These are phyloP conservation scores for Ptychochromis oligacanthus DNA, from an alignment of 2,113 vertebrate species.

Conservation along the genomic window DNA sequence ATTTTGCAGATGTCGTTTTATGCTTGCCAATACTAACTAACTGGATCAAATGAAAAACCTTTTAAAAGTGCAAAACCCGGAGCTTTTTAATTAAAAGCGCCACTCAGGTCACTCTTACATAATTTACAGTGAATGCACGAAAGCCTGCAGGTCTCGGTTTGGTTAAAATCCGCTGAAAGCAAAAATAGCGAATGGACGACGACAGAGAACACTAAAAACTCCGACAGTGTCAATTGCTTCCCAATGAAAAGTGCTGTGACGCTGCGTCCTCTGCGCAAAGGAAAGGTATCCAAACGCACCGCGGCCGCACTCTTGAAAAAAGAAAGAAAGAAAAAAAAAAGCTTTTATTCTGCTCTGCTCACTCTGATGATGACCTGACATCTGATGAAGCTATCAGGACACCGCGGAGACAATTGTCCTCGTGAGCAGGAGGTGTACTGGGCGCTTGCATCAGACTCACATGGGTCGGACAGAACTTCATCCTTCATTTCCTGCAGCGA, in stretches of 20 bases:
- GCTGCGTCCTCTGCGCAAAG: conserved; percentile 57
- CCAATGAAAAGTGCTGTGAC: neutral
- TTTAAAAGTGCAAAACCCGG: neutral
- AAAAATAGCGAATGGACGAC: neutral
- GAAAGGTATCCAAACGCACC: conserved; percentile 33
- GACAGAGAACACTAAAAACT: conserved; percentile 17
- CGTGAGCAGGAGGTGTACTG: conserved; percentile 12
- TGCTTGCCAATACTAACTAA: conserved; percentile 2
- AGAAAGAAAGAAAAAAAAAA: neutral
- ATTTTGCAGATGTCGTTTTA: neutral
- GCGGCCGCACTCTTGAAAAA: conserved; percentile 3
- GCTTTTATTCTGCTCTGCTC: conserved; percentile 4
- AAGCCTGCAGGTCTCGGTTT: conserved; percentile 2
- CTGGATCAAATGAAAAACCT: neutral
- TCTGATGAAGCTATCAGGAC: conserved; percentile 34
- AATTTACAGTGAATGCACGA: neutral
- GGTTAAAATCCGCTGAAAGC: conserved; percentile 14
- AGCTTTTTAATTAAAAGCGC: neutral
- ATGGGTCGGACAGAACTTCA: conserved; percentile 28
- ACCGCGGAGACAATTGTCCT: conserved; percentile 18
- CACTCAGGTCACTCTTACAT: conserved; percentile 37
- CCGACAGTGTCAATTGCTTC: conserved; percentile 26
- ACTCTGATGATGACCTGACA: conserved; percentile 29
- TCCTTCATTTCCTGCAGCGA: conserved; percentile 46
- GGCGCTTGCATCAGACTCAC: conserved; percentile 53